These are phyloP conservation scores for Rutilus rutilus DNA, from an alignment of 2,113 vertebrate species.

Conservation along the genomic window DNA sequence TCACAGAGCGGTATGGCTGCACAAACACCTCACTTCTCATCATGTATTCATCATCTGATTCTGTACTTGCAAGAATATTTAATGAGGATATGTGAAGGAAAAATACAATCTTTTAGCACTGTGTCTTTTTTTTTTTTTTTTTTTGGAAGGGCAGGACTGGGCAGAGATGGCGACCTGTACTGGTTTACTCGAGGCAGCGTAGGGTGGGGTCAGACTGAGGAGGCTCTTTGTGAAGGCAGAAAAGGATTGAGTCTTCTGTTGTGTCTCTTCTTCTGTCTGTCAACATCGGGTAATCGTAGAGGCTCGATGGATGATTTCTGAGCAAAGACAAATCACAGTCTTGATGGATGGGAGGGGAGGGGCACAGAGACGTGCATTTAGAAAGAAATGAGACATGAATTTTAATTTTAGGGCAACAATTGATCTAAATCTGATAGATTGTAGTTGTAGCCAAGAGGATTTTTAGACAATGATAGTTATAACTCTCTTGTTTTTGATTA, in stretches of 20 bases:
- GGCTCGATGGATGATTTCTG: not conserved
- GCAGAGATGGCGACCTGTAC: not conserved
- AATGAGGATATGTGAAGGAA: not conserved
- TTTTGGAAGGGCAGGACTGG: not conserved
- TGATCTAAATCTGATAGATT: not conserved
- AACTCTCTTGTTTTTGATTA: not conserved
- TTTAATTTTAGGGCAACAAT: not conserved
- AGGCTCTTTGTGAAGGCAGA: constrained; percentile 10
- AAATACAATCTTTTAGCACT: not conserved
- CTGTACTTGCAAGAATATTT: constrained; percentile 48
- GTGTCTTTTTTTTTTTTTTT: not conserved
- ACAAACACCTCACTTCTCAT: constrained; percentile 30
- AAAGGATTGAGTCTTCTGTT: not conserved
- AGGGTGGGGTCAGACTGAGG: not conserved
- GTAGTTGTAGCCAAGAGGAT: not conserved
- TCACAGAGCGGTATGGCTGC: constrained; percentile 37
- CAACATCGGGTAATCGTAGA: not conserved
- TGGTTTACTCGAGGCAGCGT: not conserved
- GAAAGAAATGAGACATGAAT: constrained; percentile 3
- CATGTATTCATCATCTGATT: constrained; percentile 47
- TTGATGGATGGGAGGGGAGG: not conserved
- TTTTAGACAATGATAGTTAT: not conserved
- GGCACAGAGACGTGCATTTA: not conserved
- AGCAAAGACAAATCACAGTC: not conserved
- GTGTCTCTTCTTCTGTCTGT: not conserved